These are phyloP conservation scores for Resseliella maxima DNA, from an alignment of 2,888 invertebrate species.

Conservation along the genomic window DNA sequence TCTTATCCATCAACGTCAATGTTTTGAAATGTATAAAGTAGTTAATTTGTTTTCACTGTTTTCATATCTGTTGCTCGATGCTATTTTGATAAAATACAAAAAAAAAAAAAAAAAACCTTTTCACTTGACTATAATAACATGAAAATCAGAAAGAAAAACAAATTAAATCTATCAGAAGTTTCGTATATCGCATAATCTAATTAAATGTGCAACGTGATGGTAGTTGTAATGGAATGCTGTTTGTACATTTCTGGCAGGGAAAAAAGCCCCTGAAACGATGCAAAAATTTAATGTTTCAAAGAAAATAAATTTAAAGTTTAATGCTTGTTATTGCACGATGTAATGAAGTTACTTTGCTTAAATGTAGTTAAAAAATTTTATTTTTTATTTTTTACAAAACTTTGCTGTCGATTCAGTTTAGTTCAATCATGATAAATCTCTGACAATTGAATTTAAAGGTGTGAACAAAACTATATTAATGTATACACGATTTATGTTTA, in stretches of 20 bases:
- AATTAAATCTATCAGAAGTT: conserved; percentile 10
- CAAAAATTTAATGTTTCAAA: conserved; percentile 1
- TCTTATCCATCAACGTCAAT: conserved; percentile 48
- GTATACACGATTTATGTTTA: background rate
- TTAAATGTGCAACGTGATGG: background rate
- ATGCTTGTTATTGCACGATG: background rate
- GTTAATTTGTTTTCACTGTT: conserved; percentile 45
- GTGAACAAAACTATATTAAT: conserved; percentile 47
- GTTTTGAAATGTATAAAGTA: conserved; percentile 5
- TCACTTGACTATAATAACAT: background rate
- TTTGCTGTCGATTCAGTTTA: background rate
- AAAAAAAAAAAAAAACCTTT: background rate
- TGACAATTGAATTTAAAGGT: conserved; percentile 37
- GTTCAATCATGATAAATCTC: background rate
- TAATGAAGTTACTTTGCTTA: conserved; percentile 19
- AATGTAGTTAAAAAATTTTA: conserved; percentile 3
- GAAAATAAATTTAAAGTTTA: conserved; percentile 36
- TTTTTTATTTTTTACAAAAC: background rate
- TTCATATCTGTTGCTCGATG: conserved; percentile 12
- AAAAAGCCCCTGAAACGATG: background rate
- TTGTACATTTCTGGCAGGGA: background rate
- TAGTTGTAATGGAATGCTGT: background rate
- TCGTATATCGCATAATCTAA: conserved; percentile 30
- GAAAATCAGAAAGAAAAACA: background rate
- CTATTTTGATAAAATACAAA: background rate